These are phyloP conservation scores for Numenius phaeopus DNA, from an alignment of 2,797 vertebrate species.

Conservation along the genomic window DNA sequence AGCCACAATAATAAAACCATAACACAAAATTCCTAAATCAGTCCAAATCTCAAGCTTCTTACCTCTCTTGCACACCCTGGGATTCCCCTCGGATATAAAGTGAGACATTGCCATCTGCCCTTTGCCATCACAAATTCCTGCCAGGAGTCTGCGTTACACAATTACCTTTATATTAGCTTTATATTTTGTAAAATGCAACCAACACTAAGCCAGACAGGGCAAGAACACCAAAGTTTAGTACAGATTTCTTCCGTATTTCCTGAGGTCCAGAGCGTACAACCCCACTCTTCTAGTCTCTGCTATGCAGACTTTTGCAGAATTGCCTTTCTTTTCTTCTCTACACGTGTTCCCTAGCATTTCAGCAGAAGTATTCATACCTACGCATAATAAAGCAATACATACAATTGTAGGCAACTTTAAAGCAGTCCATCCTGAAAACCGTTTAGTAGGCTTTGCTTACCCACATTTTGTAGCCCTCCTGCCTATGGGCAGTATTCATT, in stretches of 20 bases:
- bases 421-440: background rate
- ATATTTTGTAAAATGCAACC: background rate
- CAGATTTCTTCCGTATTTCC: background rate
- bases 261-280: background rate
- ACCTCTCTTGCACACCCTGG: background rate
- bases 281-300: background rate
- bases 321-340: background rate
- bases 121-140: background rate
- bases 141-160: background rate
- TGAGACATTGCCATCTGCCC: background rate
- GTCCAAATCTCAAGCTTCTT: background rate
- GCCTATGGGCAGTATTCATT: background rate
- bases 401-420: background rate
- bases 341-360: background rate
- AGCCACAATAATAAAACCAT: background rate
- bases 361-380: background rate
- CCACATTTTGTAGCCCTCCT: background rate
- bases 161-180: background rate
- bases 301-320: background rate
- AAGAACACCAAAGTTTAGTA: background rate
- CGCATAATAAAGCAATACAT: background rate
- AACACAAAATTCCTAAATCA: background rate
- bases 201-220: background rate
- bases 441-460: background rate
- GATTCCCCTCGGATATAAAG: background rate